Evolutionary conservation across 2,113 vertebrate genomes (phyloP), one percentile per base, ranked within the genome.

Genomic region (Hydrochoerus hydrochaeris): DNA sequence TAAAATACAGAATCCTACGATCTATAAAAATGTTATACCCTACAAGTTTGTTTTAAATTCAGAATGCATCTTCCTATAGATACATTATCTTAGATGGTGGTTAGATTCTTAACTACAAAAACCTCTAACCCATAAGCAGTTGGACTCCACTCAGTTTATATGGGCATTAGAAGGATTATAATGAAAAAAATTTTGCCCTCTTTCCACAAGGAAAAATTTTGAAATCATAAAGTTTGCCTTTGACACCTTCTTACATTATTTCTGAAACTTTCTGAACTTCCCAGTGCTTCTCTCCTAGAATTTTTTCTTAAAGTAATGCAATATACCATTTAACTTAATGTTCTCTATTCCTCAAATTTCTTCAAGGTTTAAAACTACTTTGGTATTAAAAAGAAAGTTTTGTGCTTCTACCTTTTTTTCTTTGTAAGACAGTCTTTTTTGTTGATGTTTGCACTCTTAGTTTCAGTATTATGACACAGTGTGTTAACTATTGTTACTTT

Each of bases 181-280:
- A 91, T 73, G 54, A 60, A 95, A 35, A 88, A 57, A 58, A 83
- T 62, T 89, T 30, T 83, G 11, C 46, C 35, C 30, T 96, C 65
- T 95, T 93, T 69, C 82, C 49, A 92, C 10, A 44, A 75, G 44
- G 16, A 20, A 85, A 88, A 97, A 82, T 57, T 85, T 20, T 63
- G 58, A 95, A 89, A 69, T 69, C 65, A 85, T 6, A 17, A 83
- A 85, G 44, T 65, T 86, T 57, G 69, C 32, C 32, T 38, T 69
- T 77, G 52, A 90, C 2, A 81, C 41, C 20, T 65, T 93, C 32
- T 93, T 65, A 38, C 24, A 32, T 46, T 82, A 82, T 78, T 95
- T 93, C 35, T 92, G 57, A 96, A 95, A 95, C 62, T 7, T 44
- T 85, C 63, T 75, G 69, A 95, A 85, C 35, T 71, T 90, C 69